Percentiles rank a stretch among this genome's conserved stretches.
Evolutionary conservation across 2,888 invertebrate genomes (phyloP).

Genomic region (Hyppa rectilinea): DNA sequence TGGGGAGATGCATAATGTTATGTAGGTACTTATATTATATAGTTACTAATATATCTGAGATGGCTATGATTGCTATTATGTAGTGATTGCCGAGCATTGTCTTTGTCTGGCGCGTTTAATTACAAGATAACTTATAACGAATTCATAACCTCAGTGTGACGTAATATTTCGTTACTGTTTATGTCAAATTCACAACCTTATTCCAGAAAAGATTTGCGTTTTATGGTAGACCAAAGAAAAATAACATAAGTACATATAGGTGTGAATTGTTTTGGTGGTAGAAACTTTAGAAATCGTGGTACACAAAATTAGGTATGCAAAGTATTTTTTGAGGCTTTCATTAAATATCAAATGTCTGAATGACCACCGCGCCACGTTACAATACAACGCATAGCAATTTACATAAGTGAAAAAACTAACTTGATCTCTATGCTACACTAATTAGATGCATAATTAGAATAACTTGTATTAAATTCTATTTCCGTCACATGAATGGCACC

Average conservation of each 20-base stretch:
- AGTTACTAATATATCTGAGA: neutral
- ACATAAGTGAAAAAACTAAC: slow-evolving; percentile 30
- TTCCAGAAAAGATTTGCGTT: neutral
- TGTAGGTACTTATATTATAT: no score
- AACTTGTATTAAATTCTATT: slow-evolving; percentile 29
- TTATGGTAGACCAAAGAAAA: neutral
- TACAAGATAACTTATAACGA: neutral
- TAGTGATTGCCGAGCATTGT: neutral
- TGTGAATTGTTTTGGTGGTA: neutral
- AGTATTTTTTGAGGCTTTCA: neutral
- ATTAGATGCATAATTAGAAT: slow-evolving; percentile 21
- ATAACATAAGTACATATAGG: neutral
- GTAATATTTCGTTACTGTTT: neutral
- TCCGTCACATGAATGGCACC: slow-evolving; percentile 45
- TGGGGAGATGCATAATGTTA: no score
- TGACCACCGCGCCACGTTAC: neutral
- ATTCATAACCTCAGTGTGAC: neutral
- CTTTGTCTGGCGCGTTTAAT: slow-evolving; percentile 14
- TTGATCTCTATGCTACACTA: slow-evolving; percentile 19
- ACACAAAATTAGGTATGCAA: neutral
- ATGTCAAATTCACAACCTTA: neutral
- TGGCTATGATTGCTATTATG: neutral
- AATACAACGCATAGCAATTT: slow-evolving; percentile 20
- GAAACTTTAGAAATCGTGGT: neutral
- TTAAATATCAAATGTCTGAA: neutral